These are phyloP conservation scores for Drosophila lowei DNA, from an alignment of 1,140 invertebrate species.

Conservation along the genomic window DNA sequence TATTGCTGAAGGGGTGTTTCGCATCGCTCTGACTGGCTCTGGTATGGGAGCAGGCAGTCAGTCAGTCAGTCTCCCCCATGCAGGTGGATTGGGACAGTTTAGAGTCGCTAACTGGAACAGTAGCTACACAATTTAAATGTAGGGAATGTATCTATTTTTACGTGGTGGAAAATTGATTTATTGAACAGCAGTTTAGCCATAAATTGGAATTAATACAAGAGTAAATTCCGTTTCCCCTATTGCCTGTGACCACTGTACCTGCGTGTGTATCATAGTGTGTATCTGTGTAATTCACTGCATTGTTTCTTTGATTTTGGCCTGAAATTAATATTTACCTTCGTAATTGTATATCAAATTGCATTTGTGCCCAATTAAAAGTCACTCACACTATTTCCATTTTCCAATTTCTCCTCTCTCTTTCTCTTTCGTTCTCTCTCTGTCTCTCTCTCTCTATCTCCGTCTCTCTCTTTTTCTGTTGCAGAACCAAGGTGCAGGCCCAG, in stretches of 20 bases:
- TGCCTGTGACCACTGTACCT: constrained; percentile 17
- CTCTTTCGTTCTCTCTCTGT: not conserved
- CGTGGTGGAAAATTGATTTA: too few relatives aligned
- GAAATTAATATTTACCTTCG: constrained; percentile 42
- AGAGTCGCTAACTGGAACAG: constrained; percentile 40
- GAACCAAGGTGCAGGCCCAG: constrained; percentile 93
- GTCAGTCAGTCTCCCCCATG: not conserved
- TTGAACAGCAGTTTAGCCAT: too few relatives aligned
- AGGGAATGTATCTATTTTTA: too few relatives aligned
- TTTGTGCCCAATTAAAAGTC: constrained; percentile 51
- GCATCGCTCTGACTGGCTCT: constrained; percentile 32
- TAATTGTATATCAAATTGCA: constrained; percentile 55
- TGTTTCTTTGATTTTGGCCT: constrained; percentile 36
- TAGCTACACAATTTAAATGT: not conserved
- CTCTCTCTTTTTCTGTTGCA: constrained; percentile 66
- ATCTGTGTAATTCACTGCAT: constrained; percentile 38
- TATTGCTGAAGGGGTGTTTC: constrained; percentile 59
- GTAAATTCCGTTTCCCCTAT: too few relatives aligned
- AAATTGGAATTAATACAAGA: too few relatives aligned
- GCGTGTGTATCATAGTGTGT: constrained; percentile 7
- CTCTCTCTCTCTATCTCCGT: constrained; percentile 6
- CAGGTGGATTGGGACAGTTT: constrained; percentile 45
- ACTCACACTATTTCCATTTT: constrained; percentile 27
- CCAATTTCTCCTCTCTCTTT: not conserved
- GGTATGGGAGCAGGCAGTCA: not conserved